A percentile compares a stretch with the other conserved stretches of the same genome.
Conservation (phyloP, 2,797 vertebrate species). For the Hirundo rustica region DNA sequence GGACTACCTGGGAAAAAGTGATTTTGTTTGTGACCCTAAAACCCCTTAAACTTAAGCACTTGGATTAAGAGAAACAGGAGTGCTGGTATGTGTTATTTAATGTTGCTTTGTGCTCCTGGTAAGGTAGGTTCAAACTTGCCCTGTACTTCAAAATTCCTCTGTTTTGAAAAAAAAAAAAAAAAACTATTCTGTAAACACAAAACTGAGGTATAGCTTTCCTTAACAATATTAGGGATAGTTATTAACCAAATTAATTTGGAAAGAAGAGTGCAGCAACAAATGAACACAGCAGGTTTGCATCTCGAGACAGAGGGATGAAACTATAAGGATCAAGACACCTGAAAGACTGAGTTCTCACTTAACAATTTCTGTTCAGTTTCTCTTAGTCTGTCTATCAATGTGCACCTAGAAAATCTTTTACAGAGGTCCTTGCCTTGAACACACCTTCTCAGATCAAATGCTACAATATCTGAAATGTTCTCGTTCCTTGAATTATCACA, state of each 20-base stretch:
- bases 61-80: neutral
- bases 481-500: neutral
- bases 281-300: neutral
- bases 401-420: neutral
- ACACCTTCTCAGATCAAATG: neutral
- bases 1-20: neutral
- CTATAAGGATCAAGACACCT: neutral
- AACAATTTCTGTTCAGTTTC: neutral
- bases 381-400: neutral
- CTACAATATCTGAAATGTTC: neutral
- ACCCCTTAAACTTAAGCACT: neutral
- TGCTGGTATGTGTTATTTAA: neutral
- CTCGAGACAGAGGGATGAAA: neutral
- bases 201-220: accelerated
- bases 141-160: neutral
- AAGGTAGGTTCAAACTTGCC: neutral
- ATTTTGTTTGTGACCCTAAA: neutral
- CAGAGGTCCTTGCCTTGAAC: neutral
- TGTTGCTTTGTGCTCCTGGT: accelerated
- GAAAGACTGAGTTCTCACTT: neutral
- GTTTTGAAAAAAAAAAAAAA: too few relatives aligned
- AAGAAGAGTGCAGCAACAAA: neutral
- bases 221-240: neutral
- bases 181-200: neutral
- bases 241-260: neutral